These are phyloP conservation scores for Tuberolachnus salignus DNA, from an alignment of 2,888 invertebrate genomes.

Conservation along the genomic window DNA sequence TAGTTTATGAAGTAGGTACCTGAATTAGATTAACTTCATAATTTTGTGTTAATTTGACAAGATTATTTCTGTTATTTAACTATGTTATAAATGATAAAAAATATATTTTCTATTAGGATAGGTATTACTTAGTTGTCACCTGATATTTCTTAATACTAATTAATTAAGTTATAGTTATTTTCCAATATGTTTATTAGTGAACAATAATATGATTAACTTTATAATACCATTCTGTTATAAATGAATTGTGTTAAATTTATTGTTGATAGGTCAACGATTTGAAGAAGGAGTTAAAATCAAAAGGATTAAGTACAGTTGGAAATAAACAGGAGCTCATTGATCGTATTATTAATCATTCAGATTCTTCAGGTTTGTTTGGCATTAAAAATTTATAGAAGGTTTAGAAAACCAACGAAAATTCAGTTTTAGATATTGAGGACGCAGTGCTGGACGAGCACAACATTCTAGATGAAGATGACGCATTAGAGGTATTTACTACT, in stretches of 20 bases:
- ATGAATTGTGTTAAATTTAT: neutral
- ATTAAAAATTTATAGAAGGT: conserved; percentile 32
- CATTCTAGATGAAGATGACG: conserved; percentile 66
- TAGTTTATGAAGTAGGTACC: too few species aligned
- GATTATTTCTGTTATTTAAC: too few species aligned
- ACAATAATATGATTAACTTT: too few species aligned
- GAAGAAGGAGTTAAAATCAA: conserved; percentile 79
- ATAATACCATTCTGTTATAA: neutral
- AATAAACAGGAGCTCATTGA: conserved; percentile 83
- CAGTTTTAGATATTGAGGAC: conserved; percentile 61
- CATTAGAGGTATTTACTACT: conserved; percentile 64
- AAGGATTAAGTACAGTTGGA: conserved; percentile 76
- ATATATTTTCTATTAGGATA: too few species aligned
- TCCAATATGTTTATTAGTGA: too few species aligned
- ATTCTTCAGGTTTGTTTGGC: conserved; percentile 62
- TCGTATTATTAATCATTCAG: conserved; percentile 72
- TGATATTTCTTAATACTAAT: too few species aligned
- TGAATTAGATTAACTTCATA: too few species aligned
- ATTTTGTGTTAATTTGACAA: too few species aligned
- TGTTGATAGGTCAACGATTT: conserved; percentile 78
- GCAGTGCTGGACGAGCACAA: conserved; percentile 65
- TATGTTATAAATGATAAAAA: too few species aligned
- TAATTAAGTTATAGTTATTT: too few species aligned
- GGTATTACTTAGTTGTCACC: too few species aligned
- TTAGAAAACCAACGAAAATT: conserved; percentile 39